Base-by-base conservation (phyloP, 2,888 invertebrate species). In the Apoda limacodes region DNA sequence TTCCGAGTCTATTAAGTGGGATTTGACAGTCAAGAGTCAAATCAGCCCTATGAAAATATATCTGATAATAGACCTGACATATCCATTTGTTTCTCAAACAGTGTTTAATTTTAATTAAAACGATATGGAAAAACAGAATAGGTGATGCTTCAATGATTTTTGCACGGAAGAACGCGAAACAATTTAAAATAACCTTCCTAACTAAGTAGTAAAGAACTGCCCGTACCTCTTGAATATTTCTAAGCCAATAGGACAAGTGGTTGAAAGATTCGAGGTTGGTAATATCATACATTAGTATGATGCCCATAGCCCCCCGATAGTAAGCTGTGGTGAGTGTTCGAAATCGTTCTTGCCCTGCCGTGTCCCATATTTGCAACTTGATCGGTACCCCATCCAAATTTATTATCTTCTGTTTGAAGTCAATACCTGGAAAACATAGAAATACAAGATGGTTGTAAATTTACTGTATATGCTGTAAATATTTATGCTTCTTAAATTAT, bases 301-400 rank as follows among this genome's bases (percentile, higher is more conserved):
- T 93, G 29, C 95, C 95, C 93, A 93, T 93, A 9, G 93, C 93
- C 3, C 93, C 94, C 25, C 93, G 82, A 67, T 93, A 94, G 68
- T 94, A 93, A 4, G 93, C 93, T 7, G 92, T 92, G 27, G 93
- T 93, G 42, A 94, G 72, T 5, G 93, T 93, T 21, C 93, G 83
- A 67, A 92, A 91, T 36, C 81, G 55, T 44, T 81, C 81, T 52
- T 91, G 90, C 0, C 93, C 93, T 6, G 93, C 93, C 1, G 93
- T 93, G 60, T 94, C 93, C 94, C 93, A 93, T 63, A 90, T 90
- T 70, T 90, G 90, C 28, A 90, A 78, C 66, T 93, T 93, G 51
- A 93, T 89, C 28, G 92, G 92, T 33, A 89, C 89, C 7, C 92
- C 93, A 60, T 93, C 93, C 51, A 93, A 80, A 62, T 91, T 91